A percentile compares a stretch with the other conserved stretches of the same genome.
Conservation (phyloP, 2,888 invertebrate species). For the Lypha dubia region DNA sequence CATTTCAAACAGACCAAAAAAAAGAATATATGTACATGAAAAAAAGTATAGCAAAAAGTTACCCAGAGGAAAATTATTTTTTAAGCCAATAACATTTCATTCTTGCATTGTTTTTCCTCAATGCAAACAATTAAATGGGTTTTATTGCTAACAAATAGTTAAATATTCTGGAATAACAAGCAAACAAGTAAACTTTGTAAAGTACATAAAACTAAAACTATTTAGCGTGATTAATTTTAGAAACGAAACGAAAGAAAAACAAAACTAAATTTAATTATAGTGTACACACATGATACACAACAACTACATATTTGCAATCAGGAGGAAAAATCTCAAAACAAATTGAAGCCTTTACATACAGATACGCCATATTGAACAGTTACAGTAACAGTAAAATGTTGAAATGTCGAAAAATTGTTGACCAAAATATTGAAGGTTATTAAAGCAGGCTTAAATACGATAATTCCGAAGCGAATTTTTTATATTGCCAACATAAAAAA, state of each 20-base stretch:
- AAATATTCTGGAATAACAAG: not conserved
- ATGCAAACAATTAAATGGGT: constrained; percentile 6
- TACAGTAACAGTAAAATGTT: constrained; percentile 11
- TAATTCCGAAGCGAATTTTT: no score
- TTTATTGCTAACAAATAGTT: not conserved
- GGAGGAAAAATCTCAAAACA: not conserved
- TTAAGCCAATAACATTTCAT: constrained; percentile 20
- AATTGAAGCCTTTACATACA: not conserved
- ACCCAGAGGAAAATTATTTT: not conserved
- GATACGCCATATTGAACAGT: no score
- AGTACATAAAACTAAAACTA: constrained; percentile 23
- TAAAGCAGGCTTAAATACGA: no score
- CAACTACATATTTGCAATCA: constrained; percentile 5
- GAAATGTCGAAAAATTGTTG: not conserved
- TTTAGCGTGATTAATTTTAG: constrained; percentile 41
- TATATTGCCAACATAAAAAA: no score
- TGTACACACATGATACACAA: no score
- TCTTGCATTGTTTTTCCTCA: constrained; percentile 22
- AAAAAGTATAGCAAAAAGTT: not conserved
- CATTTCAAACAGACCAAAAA: not conserved
- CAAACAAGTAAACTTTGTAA: constrained; percentile 12
- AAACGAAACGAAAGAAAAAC: constrained; percentile 28
- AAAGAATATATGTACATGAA: not conserved
- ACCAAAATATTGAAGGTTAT: not conserved
- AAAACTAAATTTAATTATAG: constrained; percentile 42